Conservation (phyloP, 1,140 invertebrate species). For the Leptinotarsa undecemlineata region DNA sequence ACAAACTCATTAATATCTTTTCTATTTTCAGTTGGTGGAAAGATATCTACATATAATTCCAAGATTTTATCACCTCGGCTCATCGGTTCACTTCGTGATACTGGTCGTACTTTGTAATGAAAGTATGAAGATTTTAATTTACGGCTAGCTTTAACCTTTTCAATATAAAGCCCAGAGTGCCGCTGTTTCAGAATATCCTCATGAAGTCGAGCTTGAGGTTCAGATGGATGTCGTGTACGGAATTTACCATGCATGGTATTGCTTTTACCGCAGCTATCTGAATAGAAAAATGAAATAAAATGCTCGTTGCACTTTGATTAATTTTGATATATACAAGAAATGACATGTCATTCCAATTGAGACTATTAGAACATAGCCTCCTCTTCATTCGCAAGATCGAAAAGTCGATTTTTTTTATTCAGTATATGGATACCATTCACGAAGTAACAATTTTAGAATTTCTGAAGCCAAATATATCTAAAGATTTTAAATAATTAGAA, state of each 20-base stretch:
- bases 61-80: constrained; percentile 12
- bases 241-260: neutral
- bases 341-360: neutral
- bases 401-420: too few species aligned
- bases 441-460: too few species aligned
- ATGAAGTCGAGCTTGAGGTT: neutral
- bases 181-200: neutral
- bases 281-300: neutral
- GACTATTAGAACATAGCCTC: too few species aligned
- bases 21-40: constrained; percentile 16
- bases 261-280: neutral
- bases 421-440: too few species aligned
- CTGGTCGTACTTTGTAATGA: neutral
- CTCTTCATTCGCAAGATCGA: too few species aligned
- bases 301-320: neutral
- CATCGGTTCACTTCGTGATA: neutral
- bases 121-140: constrained; percentile 1
- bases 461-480: too few species aligned
- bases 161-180: neutral
- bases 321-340: neutral
- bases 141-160: neutral
- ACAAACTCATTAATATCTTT: constrained; percentile 16
- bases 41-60: neutral
- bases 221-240: neutral
- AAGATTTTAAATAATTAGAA: too few species aligned